phyloP scores from a whole-genome alignment of 2,113 vertebrate genomes.

The Aramus guarauna region DNA sequence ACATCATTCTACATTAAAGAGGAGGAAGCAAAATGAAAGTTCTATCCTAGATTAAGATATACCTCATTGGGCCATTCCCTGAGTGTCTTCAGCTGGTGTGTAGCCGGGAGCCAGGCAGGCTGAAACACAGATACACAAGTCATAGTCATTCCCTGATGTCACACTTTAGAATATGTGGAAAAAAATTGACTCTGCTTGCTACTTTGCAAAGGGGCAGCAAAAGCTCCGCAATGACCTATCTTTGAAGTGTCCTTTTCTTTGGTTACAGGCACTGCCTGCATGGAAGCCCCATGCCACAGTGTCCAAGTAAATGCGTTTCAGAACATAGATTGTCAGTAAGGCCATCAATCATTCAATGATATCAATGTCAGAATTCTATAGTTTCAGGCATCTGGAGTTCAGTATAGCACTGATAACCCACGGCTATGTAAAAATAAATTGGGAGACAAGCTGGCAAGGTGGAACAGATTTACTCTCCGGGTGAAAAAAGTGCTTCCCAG shows the following conservation, averaged over 20 bases:
- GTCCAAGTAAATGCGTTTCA: neutral
- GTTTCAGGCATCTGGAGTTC: neutral
- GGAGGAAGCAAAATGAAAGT: neutral
- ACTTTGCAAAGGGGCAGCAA: neutral
- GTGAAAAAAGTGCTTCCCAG: neutral
- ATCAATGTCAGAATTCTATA: neutral
- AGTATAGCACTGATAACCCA: neutral
- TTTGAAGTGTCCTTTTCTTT: neutral
- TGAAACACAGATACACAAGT: neutral
- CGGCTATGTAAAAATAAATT: neutral
- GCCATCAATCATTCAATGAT: neutral
- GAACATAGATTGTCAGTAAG: neutral
- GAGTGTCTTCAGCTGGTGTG: neutral
- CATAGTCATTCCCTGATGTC: neutral
- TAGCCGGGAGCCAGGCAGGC: accelerated
- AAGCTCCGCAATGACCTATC: neutral
- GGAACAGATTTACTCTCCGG: neutral
- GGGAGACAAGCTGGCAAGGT: neutral
- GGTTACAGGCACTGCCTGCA: neutral
- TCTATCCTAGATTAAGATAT: neutral
- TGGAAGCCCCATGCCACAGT: neutral
- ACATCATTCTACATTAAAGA: neutral
- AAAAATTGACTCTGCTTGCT: neutral
- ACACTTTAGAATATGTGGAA: neutral
- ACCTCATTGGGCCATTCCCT: neutral